Evolutionary conservation across 2,888 invertebrate genomes (phyloP).

Genomic region (Blastobasis adustella): DNA sequence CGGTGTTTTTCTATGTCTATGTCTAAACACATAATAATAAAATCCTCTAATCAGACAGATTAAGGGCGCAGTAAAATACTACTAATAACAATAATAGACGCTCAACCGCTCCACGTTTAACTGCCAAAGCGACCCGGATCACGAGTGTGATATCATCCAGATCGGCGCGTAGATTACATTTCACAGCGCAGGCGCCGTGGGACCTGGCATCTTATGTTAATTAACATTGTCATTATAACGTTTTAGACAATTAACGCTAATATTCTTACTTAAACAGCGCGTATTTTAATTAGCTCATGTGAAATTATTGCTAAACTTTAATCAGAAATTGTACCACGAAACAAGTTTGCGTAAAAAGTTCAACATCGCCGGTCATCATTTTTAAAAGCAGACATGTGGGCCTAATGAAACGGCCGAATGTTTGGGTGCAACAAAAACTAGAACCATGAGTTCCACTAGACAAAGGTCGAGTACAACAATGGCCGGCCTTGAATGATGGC

Average conservation of each 20-base stretch:
- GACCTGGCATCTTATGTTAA: conserved; percentile 15
- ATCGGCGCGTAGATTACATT: conserved; percentile 35
- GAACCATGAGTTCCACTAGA: background rate
- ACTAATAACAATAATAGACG: too few species aligned
- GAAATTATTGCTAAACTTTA: too few species aligned
- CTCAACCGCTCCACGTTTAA: conserved; percentile 9
- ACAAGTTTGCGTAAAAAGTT: too few species aligned
- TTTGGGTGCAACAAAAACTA: background rate
- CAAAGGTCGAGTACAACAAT: conserved; percentile 37
- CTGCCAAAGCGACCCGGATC: conserved; percentile 30
- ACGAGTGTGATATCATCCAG: conserved; percentile 47
- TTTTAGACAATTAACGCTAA: background rate
- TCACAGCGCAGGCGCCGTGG: conserved; percentile 30
- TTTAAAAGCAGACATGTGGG: too few species aligned
- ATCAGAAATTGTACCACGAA: too few species aligned
- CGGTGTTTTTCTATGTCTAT: too few species aligned
- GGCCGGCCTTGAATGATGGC: conserved; percentile 35
- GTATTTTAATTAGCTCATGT: too few species aligned
- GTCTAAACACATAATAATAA: too few species aligned
- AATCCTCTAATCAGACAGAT: too few species aligned
- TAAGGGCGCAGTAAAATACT: too few species aligned
- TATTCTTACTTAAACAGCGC: background rate
- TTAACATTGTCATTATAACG: conserved; percentile 1
- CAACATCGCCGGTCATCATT: too few species aligned
- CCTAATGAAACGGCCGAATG: background rate